These are phyloP conservation scores for Dicycla oo DNA, from an alignment of 2,888 invertebrate genomes.

Conservation along the genomic window DNA sequence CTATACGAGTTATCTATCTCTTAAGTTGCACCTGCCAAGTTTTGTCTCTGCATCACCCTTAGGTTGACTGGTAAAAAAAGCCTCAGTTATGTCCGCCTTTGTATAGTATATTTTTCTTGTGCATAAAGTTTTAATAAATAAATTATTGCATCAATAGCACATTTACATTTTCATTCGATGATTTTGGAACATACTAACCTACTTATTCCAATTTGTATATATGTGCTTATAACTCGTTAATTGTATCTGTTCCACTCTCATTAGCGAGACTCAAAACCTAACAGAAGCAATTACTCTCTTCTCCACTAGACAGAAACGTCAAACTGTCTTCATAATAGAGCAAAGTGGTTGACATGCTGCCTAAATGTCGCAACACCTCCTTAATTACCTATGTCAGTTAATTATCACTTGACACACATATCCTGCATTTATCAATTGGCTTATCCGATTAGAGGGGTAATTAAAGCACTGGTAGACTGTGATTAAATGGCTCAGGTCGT, in stretches of 20 bases:
- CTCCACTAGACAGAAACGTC: conserved; percentile 31
- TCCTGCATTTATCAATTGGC: conserved; percentile 65
- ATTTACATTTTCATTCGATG: neutral
- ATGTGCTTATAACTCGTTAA: neutral
- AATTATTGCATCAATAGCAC: no score
- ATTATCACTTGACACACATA: conserved; percentile 66
- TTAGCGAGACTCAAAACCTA: neutral
- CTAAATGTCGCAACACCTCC: conserved; percentile 58
- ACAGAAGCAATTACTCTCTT: conserved; percentile 28
- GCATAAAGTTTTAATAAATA: no score
- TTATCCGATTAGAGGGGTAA: conserved; percentile 70
- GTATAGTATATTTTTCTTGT: no score
- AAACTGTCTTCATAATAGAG: conserved; percentile 41
- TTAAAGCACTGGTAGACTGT: conserved; percentile 67
- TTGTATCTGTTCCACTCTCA: neutral
- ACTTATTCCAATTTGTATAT: no score
- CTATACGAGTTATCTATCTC: no score
- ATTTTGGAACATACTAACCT: no score
- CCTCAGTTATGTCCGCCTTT: no score
- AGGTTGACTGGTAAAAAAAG: no score
- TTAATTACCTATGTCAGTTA: conserved; percentile 61
- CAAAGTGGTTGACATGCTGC: conserved; percentile 53
- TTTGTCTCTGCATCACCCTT: no score
- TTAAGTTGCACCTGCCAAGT: no score
- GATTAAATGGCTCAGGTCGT: conserved; percentile 61